phyloP scores from a whole-genome alignment of 1,140 invertebrate genomes.

The Aphelinus certus region DNA sequence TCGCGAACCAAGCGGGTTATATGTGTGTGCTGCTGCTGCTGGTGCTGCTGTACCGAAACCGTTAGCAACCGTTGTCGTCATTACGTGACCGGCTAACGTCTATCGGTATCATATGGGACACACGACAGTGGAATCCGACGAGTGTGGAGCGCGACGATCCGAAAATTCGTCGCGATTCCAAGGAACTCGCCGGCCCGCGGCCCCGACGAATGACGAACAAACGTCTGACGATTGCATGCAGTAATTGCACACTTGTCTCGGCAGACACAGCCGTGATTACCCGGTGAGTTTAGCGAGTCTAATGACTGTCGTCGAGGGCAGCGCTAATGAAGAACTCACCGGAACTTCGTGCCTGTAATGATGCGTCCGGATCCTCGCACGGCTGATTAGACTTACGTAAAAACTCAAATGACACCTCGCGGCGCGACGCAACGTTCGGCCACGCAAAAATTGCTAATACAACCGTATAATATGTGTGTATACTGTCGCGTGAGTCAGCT shows the following conservation, averaged over 20 bases:
- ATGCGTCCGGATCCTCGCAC: slow-evolving; percentile 1
- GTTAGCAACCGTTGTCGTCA: slow-evolving; percentile 32
- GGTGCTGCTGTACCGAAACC: neutral
- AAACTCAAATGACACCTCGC: neutral
- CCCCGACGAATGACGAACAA: too few species aligned
- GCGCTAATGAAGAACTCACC: slow-evolving; percentile 18
- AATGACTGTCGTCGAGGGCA: slow-evolving; percentile 1
- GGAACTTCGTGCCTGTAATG: slow-evolving; percentile 12
- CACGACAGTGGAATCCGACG: neutral
- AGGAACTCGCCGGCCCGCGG: too few species aligned
- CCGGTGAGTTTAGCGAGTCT: neutral
- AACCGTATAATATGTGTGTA: too few species aligned
- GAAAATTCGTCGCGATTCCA: too few species aligned
- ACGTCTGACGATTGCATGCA: too few species aligned
- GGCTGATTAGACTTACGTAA: slow-evolving; percentile 23
- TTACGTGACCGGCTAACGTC: slow-evolving; percentile 30
- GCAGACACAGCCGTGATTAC: too few species aligned
- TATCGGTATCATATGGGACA: slow-evolving; percentile 22
- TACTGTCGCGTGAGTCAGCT: too few species aligned
- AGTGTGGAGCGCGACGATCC: too few species aligned
- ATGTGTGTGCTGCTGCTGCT: too few species aligned
- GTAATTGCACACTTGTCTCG: too few species aligned
- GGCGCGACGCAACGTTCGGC: neutral
- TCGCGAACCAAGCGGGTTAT: too few species aligned
- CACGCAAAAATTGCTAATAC: too few species aligned